These are phyloP conservation scores for Orchesella cincta DNA, from an alignment of 1,140 invertebrate species.

Conservation along the genomic window DNA sequence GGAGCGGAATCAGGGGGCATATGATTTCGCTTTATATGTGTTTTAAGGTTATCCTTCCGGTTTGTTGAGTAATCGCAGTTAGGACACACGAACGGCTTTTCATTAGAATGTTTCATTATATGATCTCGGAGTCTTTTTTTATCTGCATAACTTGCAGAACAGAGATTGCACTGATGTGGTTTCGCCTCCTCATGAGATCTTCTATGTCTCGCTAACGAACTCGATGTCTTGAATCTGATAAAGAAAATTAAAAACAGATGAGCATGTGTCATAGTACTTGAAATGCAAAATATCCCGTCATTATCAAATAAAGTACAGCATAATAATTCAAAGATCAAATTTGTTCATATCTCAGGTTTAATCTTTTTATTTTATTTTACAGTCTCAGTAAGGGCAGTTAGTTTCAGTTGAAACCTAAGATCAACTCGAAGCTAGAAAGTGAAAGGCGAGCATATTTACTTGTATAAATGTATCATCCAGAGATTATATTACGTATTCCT, in stretches of 20 bases:
- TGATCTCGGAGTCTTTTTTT: constrained; percentile 50
- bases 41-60: constrained; percentile 48
- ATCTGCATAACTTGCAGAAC: constrained; percentile 50
- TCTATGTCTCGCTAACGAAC: constrained; percentile 50
- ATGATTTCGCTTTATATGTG: constrained; percentile 45
- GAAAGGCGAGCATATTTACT: no score
- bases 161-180: constrained; percentile 52
- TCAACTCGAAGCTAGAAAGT: no score
- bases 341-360: no score
- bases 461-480: no score
- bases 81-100: constrained; percentile 53
- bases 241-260: no score
- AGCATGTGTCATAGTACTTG: not conserved
- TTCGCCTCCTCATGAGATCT: constrained; percentile 50
- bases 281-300: no score
- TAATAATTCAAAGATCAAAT: no score
- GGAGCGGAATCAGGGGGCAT: constrained; percentile 24
- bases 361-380: no score
- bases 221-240: constrained; percentile 44
- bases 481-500: no score
- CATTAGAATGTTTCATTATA: constrained; percentile 52
- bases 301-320: no score
- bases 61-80: constrained; percentile 52
- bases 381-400: no score
- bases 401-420: not conserved